Percentiles rank a stretch among this genome's conserved stretches.
Conservation (phyloP, 1,140 invertebrate species). For the Hyphantria cunea region DNA sequence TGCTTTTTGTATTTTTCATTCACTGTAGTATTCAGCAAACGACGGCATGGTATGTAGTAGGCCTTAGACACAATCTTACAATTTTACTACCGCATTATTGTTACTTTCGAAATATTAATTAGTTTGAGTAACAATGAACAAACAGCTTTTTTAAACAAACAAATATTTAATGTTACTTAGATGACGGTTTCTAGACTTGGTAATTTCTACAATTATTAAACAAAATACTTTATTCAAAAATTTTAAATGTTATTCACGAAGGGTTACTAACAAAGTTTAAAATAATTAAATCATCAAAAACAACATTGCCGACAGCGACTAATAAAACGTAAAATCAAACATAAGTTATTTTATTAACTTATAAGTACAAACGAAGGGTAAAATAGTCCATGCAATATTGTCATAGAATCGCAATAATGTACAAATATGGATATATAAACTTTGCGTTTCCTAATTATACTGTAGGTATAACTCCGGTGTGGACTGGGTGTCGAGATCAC, state of each 20-base stretch:
- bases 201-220: neutral
- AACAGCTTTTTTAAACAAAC: neutral
- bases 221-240: neutral
- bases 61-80: too few species aligned
- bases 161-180: neutral
- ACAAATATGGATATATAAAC: conserved; percentile 8
- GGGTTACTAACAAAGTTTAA: conserved; percentile 11
- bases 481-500: conserved; percentile 49
- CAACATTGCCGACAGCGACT: conserved; percentile 4
- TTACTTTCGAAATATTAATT: too few species aligned
- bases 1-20: too few species aligned
- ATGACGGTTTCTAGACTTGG: conserved; percentile 6
- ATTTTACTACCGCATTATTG: too few species aligned
- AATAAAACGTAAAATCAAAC: conserved; percentile 28
- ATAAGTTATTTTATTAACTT: conserved; percentile 24
- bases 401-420: conserved; percentile 12
- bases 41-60: too few species aligned
- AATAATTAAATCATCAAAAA: conserved; percentile 7
- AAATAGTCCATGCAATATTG: neutral
- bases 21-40: too few species aligned
- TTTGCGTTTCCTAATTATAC: conserved; percentile 23
- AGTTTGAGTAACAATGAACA: too few species aligned
- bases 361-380: conserved; percentile 15
- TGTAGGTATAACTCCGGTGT: conserved; percentile 31
- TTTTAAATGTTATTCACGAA: conserved; percentile 8